Conservation (phyloP, 2,888 invertebrate genomes). For the Aleiodes alternator region DNA sequence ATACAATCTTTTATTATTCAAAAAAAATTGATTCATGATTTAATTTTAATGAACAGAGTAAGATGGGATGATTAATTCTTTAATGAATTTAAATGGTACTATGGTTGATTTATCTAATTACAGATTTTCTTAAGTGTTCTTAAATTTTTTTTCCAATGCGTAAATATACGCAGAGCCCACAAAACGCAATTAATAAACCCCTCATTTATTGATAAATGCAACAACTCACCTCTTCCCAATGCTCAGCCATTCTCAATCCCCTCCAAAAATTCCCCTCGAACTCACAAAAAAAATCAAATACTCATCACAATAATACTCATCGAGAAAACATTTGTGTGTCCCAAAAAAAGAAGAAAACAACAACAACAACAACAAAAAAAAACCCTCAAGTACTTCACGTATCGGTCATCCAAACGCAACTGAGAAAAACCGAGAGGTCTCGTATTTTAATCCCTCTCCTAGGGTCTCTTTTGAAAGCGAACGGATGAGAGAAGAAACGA, state of each 20-base stretch:
- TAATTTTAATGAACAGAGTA: too few species aligned
- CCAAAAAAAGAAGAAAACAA: neutral
- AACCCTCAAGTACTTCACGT: neutral
- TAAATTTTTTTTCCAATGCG: neutral
- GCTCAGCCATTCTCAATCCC: too few species aligned
- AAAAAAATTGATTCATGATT: too few species aligned
- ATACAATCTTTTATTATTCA: too few species aligned
- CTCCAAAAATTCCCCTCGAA: too few species aligned
- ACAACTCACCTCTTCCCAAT: too few species aligned
- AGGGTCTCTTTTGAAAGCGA: conserved; percentile 29
- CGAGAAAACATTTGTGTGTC: too few species aligned
- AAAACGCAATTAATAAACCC: conserved; percentile 2
- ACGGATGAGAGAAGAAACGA: conserved; percentile 14
- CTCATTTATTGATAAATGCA: neutral
- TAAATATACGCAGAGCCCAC: neutral
- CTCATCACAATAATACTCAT: conserved; percentile 8
- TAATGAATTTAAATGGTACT: neutral
- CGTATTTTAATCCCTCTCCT: conserved; percentile 33
- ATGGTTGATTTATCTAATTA: too few species aligned
- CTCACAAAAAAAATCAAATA: neutral
- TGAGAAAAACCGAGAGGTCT: neutral
- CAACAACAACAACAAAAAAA: too few species aligned
- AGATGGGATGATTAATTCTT: neutral
- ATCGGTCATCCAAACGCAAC: conserved; percentile 9
- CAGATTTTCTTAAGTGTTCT: neutral